Evolutionary conservation across 2,113 vertebrate species (phyloP).

Genomic region (Perognathus longimembris): DNA sequence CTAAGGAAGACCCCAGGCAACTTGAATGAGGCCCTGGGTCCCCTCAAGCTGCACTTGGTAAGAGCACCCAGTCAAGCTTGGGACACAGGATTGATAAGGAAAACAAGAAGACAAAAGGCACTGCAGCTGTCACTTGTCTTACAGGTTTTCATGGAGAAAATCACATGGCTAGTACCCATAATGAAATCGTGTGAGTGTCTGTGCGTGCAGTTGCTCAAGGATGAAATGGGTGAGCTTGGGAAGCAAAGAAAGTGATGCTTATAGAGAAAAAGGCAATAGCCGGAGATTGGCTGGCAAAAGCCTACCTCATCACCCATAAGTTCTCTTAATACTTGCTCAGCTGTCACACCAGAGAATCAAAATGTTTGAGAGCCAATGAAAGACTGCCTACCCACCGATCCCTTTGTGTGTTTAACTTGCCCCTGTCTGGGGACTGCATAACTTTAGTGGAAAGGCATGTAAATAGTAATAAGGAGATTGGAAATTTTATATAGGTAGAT

Average conservation of each 20-base stretch:
- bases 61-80: too few relatives aligned
- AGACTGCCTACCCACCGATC: background rate
- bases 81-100: too few relatives aligned
- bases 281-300: background rate
- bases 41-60: too few relatives aligned
- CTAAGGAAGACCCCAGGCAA: background rate
- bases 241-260: background rate
- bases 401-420: background rate
- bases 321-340: background rate
- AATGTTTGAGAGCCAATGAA: background rate
- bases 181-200: background rate
- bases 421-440: background rate
- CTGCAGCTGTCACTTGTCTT: background rate
- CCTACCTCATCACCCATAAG: background rate
- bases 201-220: background rate
- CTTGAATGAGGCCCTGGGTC: too few relatives aligned
- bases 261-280: background rate
- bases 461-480: background rate
- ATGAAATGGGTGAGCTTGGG: background rate
- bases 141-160: background rate
- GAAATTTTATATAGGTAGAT: too few relatives aligned
- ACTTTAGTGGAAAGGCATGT: background rate
- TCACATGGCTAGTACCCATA: rapidly evolving
- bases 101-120: too few relatives aligned
- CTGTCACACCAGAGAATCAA: background rate